Evolutionary conservation across 2,888 invertebrate genomes (phyloP).

Genomic region (Eudasyphora cyanicolor): DNA sequence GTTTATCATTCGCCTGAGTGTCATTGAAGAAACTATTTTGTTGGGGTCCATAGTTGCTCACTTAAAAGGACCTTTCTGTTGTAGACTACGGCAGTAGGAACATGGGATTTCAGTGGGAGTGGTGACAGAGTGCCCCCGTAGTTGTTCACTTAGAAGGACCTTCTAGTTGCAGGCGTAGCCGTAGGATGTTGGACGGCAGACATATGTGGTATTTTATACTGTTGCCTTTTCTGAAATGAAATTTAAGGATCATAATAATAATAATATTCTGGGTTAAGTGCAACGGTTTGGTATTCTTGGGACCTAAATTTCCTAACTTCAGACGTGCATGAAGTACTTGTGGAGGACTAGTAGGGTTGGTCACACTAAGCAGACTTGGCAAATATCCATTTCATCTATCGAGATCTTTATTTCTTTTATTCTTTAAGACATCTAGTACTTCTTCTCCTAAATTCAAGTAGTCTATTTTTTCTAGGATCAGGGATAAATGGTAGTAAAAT

Average conservation of each 20-base stretch:
- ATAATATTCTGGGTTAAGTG: neutral
- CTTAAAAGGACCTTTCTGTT: conserved; percentile 29
- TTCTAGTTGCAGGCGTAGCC: too few species aligned
- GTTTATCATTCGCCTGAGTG: neutral
- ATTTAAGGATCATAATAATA: neutral
- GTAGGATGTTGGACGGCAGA: too few species aligned
- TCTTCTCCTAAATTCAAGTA: conserved; percentile 57
- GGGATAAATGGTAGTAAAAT: neutral
- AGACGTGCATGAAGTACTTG: too few species aligned
- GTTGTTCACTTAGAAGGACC: too few species aligned
- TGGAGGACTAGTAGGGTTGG: too few species aligned
- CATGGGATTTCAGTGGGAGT: conserved; percentile 40
- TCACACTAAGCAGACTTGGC: conserved; percentile 63
- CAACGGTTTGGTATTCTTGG: conserved; percentile 7
- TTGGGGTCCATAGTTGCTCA: conserved; percentile 44
- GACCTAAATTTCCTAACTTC: conserved; percentile 57
- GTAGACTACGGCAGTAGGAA: conserved; percentile 41
- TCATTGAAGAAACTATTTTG: neutral
- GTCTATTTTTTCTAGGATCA: conserved; percentile 58
- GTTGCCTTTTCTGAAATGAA: too few species aligned
- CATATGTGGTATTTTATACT: too few species aligned
- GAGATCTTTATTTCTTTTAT: conserved; percentile 64
- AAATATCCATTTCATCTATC: conserved; percentile 64
- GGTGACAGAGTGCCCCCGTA: too few species aligned
- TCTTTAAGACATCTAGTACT: conserved; percentile 33